Base-by-base conservation (phyloP, 2,797 vertebrate species). In the Enteromius argenteus region DNA sequence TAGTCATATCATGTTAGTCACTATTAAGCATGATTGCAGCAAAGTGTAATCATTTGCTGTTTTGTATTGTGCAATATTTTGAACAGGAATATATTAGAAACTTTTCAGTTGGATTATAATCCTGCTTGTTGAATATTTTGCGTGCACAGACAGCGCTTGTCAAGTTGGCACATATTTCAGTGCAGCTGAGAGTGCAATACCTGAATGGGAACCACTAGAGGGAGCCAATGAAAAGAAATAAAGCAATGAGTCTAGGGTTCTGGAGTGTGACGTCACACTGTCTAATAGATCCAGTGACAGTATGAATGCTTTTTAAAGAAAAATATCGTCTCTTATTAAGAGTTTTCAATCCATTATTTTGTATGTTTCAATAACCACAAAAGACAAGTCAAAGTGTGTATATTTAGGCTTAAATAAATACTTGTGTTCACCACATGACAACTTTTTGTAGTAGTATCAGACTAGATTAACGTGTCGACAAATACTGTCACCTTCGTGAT, bases 201-300 rank as follows among this genome's bases (percentile, higher is more conserved):
- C 51, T 21, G 2, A 44, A 44, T 7, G n/a, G 66, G 15, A 53
- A 49, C 62, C 73, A 69, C 73, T 42, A 77, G 81, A 83, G 73
- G 81, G 81, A 68, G 73, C 17, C 81, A 83, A 9, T 56, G 46
- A 15, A 35, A 35, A 15, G 42, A 49, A 49, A 49, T 13, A 4
- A 32, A 2, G 35, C 32, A 39, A 42, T 2, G 9, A 42, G 37
- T 62, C 62, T 19, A 23, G 11, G 30, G 62, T 8, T 5, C 27
- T 7, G 6, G 68, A 42, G 21, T 74, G 23, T 32, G 71, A 37
- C 5, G 35, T 42, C 13, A 76, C 21, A 60, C n/a, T 23, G 74
- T 15, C 3, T 30, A 1, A 32, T 30, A 30, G n/a, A 13, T 60
- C 9, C 56, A 60, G n/a, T 17, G 13, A 1, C 27, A 30, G 6